Evolutionary conservation across 2,113 vertebrate species (phyloP).

Genomic region (Neogale vison): DNA sequence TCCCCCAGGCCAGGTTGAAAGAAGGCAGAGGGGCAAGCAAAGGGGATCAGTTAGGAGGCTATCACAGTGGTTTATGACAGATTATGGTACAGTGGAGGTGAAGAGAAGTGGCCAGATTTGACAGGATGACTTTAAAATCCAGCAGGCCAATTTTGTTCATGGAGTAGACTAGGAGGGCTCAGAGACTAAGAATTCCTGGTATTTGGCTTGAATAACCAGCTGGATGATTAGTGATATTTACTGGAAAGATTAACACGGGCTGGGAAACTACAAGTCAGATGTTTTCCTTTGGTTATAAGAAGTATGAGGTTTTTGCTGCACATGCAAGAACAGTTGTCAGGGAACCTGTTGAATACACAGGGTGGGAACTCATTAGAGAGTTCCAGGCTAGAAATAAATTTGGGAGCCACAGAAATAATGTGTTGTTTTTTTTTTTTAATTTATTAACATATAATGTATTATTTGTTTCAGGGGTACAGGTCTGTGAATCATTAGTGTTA

Average conservation of each 20-base stretch:
- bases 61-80: neutral
- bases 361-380: neutral
- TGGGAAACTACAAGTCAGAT: neutral
- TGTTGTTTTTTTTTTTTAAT: neutral
- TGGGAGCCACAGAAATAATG: neutral
- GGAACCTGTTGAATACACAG: neutral
- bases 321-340: neutral
- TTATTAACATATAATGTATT: too few relatives aligned
- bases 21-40: neutral
- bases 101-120: neutral
- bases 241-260: neutral
- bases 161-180: neutral
- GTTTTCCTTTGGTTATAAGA: neutral
- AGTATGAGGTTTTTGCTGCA: neutral
- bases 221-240: neutral
- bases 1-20: neutral
- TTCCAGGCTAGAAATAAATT: neutral
- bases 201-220: neutral
- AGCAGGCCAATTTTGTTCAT: neutral
- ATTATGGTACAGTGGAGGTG: rapidly evolving
- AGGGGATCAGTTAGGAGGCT: neutral
- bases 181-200: neutral
- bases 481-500: too few relatives aligned
- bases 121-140: neutral
- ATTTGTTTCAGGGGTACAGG: too few relatives aligned